phyloP scores from a whole-genome alignment of 2,888 invertebrate genomes.

The Heterodera filipjevi region DNA sequence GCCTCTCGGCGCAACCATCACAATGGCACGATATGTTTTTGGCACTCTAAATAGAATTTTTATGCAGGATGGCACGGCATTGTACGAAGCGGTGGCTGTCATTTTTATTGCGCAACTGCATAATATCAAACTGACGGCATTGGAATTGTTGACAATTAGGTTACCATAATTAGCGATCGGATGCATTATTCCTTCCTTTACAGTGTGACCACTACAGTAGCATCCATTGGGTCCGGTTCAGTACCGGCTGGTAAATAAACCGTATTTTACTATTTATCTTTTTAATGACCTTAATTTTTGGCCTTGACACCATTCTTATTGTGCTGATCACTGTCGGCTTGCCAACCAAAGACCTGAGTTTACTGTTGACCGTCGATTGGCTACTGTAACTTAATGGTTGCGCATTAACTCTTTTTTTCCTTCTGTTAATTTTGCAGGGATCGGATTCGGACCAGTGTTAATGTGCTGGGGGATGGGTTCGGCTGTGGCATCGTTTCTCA shows the following conservation, averaged over 20 bases:
- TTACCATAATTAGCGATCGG: slow-evolving; percentile 64
- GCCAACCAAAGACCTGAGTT: slow-evolving; percentile 73
- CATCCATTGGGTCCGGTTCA: slow-evolving; percentile 75
- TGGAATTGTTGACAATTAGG: slow-evolving; percentile 89
- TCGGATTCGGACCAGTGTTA: slow-evolving; percentile 63
- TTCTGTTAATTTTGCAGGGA: slow-evolving; percentile 46
- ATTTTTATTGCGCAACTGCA: slow-evolving; percentile 94
- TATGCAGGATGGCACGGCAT: slow-evolving; percentile 64
- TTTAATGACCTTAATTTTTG: slow-evolving; percentile 53
- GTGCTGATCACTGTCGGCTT: slow-evolving; percentile 74
- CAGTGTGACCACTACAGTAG: slow-evolving; percentile 74
- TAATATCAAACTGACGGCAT: slow-evolving; percentile 80
- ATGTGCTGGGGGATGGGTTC: slow-evolving; percentile 63
- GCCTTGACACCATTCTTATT: slow-evolving; percentile 75
- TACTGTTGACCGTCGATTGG: slow-evolving; percentile 76
- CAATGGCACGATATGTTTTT: slow-evolving; percentile 67
- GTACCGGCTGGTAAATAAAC: slow-evolving; percentile 72
- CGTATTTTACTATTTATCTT: slow-evolving; percentile 30
- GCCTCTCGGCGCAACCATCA: slow-evolving; percentile 95
- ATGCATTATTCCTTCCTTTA: not conserved
- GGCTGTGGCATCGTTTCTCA: slow-evolving; percentile 65
- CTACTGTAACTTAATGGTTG: slow-evolving; percentile 70
- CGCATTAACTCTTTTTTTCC: not conserved
- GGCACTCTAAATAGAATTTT: not conserved
- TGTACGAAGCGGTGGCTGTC: slow-evolving; percentile 91